Conservation (phyloP, 2,113 vertebrate species). For the Oncorhynchus nerka region DNA sequence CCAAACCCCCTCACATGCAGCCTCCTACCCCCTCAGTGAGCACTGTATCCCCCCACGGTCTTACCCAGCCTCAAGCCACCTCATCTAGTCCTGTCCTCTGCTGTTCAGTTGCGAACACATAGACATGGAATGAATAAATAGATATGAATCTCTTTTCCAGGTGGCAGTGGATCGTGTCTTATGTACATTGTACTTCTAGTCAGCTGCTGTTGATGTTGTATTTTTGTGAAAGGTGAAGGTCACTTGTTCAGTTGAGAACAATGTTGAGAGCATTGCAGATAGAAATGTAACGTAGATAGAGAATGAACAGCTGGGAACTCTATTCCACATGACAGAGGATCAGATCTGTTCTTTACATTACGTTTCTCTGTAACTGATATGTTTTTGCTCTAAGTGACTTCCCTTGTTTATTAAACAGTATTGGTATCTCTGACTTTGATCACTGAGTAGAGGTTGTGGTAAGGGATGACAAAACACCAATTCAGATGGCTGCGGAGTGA, state of each 20-base stretch:
- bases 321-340: background rate
- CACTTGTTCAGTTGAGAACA: background rate
- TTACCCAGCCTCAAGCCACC: constrained; percentile 27
- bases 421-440: background rate
- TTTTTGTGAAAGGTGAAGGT: background rate
- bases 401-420: background rate
- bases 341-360: background rate
- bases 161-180: background rate
- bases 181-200: background rate
- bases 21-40: constrained; percentile 26
- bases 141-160: background rate
- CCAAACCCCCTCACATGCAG: constrained; percentile 21
- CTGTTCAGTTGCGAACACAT: constrained; percentile 27
- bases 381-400: constrained; percentile 1
- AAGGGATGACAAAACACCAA: constrained; percentile 15
- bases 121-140: constrained; percentile 3
- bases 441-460: constrained; percentile 2
- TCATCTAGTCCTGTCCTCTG: constrained; percentile 38
- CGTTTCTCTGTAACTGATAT: background rate
- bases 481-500: background rate
- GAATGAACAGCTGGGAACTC: background rate
- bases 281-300: background rate
- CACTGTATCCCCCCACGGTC: constrained; percentile 43
- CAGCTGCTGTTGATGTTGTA: background rate
- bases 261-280: background rate